Base-by-base conservation (phyloP, 2,113 vertebrate genomes). In the Cinclus mexicanus region DNA sequence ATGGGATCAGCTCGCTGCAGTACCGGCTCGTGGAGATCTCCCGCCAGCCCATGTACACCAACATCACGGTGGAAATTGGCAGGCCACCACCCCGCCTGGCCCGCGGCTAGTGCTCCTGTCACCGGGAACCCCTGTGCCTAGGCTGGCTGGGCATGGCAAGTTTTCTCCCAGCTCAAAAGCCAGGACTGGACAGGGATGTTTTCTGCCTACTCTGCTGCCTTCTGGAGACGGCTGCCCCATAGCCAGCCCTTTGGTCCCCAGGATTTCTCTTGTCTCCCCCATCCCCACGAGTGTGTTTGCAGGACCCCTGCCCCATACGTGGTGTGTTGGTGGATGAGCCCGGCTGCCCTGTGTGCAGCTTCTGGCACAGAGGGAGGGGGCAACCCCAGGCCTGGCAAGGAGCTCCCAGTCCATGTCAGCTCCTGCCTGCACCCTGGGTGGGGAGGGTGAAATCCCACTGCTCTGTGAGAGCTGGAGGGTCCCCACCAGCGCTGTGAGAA, bases 41-140 rank as follows among this genome's bases (percentile, higher is more conserved):
- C 56, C 98, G 98, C 94, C 98, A 98, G 53, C 98, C 99, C 4
- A 98, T 99, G 92, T 99, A 99, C 97, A 99, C 99, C 84, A 99
- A 99, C 90, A 98, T 99, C 98, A 99, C 99, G 0, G 99, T 99
- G 98, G 99, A 99, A 97, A 99, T 99, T 3, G 99, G 99, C 88
- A 98, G 98, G 90, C 98, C 99, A 3, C 98, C 99, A 1, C 98
- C 98, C 2, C 98, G 99, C 96, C 98, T 98, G 37, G 94, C 98
- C 67, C 98, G 98, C 80, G 99, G 99, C 89, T 99, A 98, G 97
- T 28, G 44, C 55, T 78, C 4, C 14, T 15, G n/a, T 29, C 5
- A 16, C 80, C 0, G 4, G 69, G 65, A 93, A 20, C 78, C 16
- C 86, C 71, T 89, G 87, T 85, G 81, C 42, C 83, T 3, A 1